Base-by-base conservation (phyloP, 2,113 vertebrate genomes). In the Emberiza fucata region DNA sequence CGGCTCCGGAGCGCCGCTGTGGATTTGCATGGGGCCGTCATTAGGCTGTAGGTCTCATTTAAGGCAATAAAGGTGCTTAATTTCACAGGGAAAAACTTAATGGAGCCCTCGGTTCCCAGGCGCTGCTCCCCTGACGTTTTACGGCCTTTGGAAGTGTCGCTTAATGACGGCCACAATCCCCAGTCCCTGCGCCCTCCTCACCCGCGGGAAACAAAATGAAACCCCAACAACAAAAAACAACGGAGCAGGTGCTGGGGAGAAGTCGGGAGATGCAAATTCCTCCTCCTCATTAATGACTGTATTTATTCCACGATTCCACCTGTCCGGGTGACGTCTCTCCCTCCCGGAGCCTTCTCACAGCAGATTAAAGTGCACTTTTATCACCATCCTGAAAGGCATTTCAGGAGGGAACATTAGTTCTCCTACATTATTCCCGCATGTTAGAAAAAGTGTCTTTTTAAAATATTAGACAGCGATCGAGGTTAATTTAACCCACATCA, bases 361-460 rank as follows among this genome's bases (percentile, higher is more conserved):
- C 76, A 86, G 88, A 96, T 95, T 90, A 91, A 97, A 96, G 94
- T 3, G 63, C 70, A 1, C 91, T 93, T 94, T 93, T 88, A 86
- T 94, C 94, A 75, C 31, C 9, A 1, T 6, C 50, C 92, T 72
- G 89, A 95, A 85, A 93, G 94, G 93, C 64, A 5, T 82, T 82
- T 82, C 95, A 54, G 64, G 51, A 86, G 86, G 92, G 84, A 95
- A 90, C 93, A 90, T 94, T 88, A 86, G 88, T 92, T 95, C 95
- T 91, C 95, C 91, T 77, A 61, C 90, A 81, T 93, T 94, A 96
- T 95, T 85, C 94, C 86, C 27, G 24, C 81, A 18, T 81, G 84
- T 95, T 94, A 66, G 72, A 68, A 91, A 95, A 96, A 94, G 87
- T 37, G 86, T 81, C 81, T 97, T 92, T 89, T 93, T 69, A 93